Percentiles rank a stretch among this genome's conserved stretches.
Conservation (phyloP, 2,888 invertebrate species). For the Lapara coniferarum region DNA sequence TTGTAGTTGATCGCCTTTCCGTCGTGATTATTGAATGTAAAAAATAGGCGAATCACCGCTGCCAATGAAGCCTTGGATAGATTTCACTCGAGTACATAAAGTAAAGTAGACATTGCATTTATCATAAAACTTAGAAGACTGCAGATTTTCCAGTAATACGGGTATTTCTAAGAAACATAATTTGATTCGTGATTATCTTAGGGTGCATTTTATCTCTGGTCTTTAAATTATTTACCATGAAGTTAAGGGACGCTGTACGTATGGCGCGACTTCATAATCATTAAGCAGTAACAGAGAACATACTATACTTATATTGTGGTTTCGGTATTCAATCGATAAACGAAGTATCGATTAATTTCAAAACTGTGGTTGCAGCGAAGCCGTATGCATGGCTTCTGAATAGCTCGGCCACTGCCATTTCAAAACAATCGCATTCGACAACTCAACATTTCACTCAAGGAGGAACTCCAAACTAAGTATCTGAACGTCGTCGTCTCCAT, state of each 20-base stretch:
- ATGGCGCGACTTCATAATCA: no score
- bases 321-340: no score
- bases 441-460: background rate
- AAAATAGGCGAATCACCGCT: slow-evolving; percentile 13
- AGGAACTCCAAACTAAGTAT: background rate
- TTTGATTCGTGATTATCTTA: no score
- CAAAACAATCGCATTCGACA: background rate
- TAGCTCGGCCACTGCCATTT: background rate
- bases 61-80: background rate
- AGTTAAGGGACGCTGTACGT: no score
- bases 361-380: background rate
- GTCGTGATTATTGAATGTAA: slow-evolving; percentile 42
- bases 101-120: background rate
- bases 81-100: background rate
- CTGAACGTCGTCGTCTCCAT: background rate
- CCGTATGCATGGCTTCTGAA: background rate
- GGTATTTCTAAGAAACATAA: no score
- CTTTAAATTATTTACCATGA: no score
- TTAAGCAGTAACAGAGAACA: no score
- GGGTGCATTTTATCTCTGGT: no score
- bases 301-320: no score
- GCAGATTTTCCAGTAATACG: no score
- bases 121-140: no score
- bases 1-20: slow-evolving; percentile 57
- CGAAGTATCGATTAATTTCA: background rate